Conservation (phyloP, 2,113 vertebrate species). For the Gasterosteus aculeatus region DNA sequence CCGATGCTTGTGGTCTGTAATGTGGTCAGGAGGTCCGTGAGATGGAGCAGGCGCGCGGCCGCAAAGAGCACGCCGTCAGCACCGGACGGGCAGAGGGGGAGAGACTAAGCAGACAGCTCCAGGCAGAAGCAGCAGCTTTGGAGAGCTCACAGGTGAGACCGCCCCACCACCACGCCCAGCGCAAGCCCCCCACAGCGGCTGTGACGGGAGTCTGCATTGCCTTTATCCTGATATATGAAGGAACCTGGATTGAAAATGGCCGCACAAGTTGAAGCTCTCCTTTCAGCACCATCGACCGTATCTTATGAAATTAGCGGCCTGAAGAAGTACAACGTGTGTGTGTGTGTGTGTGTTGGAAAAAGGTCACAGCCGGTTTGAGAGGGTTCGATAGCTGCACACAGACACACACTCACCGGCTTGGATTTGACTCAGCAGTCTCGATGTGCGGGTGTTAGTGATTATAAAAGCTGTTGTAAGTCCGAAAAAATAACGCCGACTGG, state of each 20-base stretch:
- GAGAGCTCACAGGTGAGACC: not conserved
- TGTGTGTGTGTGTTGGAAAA: constrained; percentile 3
- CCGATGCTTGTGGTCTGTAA: not conserved
- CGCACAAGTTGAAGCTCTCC: too few relatives aligned
- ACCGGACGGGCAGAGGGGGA: not conserved
- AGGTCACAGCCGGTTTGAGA: constrained; percentile 15
- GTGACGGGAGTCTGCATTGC: not conserved
- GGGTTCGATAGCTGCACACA: not conserved
- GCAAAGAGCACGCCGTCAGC: not conserved
- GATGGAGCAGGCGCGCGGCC: not conserved
- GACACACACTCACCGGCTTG: constrained; percentile 1
- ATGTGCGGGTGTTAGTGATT: constrained; percentile 32
- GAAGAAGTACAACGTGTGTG: not conserved
- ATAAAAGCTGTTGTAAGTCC: constrained; percentile 52
- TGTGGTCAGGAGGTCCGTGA: constrained; percentile 3
- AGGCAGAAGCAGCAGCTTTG: not conserved
- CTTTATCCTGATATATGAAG: too few relatives aligned
- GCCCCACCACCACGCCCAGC: not conserved
- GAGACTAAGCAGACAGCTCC: not conserved
- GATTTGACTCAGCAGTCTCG: not conserved
- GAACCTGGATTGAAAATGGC: too few relatives aligned
- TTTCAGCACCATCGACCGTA: too few relatives aligned
- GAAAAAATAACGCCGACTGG: constrained; percentile 29
- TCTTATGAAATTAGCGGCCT: not conserved
- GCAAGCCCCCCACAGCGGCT: not conserved